phyloP scores from a whole-genome alignment of 2,797 vertebrate genomes.

The Catharus ustulatus region DNA sequence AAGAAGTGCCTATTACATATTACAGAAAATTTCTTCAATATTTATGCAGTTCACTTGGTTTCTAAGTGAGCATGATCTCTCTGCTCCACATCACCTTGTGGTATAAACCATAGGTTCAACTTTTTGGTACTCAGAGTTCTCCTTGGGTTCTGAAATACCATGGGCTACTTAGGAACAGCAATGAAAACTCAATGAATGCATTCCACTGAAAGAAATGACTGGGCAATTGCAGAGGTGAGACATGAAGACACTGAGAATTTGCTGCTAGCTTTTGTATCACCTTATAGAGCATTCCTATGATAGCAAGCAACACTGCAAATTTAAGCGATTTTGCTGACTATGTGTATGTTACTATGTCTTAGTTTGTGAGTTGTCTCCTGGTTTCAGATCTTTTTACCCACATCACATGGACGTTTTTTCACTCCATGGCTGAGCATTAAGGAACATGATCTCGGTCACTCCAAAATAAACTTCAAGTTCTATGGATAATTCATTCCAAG shows the following conservation, averaged over 20 bases:
- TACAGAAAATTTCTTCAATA: not conserved
- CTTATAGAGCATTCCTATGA: not conserved
- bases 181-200: not conserved
- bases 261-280: not conserved
- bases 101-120: not conserved
- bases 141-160: not conserved
- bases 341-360: not conserved
- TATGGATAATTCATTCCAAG: not conserved
- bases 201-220: not conserved
- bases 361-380: not conserved
- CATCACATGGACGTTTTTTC: not conserved
- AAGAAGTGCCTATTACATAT: not conserved
- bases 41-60: not conserved
- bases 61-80: not conserved
- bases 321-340: not conserved
- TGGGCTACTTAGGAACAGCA: not conserved
- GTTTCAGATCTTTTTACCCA: not conserved
- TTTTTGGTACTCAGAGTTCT: not conserved
- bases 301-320: not conserved
- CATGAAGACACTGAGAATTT: not conserved
- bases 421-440: not conserved
- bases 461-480: slow-evolving; percentile 20
- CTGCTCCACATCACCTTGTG: not conserved
- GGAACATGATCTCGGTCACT: not conserved
- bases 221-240: not conserved